Conservation (phyloP, 2,113 vertebrate species). For the Symphodus melops region DNA sequence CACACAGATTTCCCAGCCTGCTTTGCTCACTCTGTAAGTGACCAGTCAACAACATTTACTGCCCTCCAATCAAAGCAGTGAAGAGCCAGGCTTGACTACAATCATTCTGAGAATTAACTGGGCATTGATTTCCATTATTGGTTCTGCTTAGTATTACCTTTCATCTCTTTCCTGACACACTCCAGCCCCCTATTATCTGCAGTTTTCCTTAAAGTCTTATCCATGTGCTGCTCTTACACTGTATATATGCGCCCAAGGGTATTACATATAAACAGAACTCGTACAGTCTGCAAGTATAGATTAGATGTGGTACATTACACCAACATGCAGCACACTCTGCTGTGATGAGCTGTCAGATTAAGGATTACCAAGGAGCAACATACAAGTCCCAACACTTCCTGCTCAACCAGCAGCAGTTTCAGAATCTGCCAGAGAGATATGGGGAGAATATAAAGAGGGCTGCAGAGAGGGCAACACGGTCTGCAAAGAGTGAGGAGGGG, state of each 20-base stretch:
- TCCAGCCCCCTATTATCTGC: constrained; percentile 6
- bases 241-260: neutral
- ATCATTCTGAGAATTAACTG: neutral
- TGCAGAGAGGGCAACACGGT: constrained; percentile 11
- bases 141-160: neutral
- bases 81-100: neutral
- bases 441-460: constrained; percentile 4
- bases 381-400: constrained; percentile 48
- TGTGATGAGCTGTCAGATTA: constrained; percentile 69
- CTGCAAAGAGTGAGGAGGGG: neutral
- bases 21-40: no score
- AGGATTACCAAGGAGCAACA: constrained; percentile 54
- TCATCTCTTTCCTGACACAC: constrained; percentile 10
- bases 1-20: no score
- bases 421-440: constrained; percentile 47
- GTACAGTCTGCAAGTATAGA: constrained; percentile 19
- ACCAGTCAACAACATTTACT: no score
- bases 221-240: neutral
- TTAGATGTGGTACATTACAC: constrained; percentile 28
- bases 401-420: constrained; percentile 54
- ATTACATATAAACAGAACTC: constrained; percentile 6
- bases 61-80: no score
- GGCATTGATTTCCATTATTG: neutral
- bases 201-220: constrained; percentile 5
- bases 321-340: constrained; percentile 5